phyloP scores from a whole-genome alignment of 2,888 invertebrate genomes.

The Holacanthella duospinosa region DNA sequence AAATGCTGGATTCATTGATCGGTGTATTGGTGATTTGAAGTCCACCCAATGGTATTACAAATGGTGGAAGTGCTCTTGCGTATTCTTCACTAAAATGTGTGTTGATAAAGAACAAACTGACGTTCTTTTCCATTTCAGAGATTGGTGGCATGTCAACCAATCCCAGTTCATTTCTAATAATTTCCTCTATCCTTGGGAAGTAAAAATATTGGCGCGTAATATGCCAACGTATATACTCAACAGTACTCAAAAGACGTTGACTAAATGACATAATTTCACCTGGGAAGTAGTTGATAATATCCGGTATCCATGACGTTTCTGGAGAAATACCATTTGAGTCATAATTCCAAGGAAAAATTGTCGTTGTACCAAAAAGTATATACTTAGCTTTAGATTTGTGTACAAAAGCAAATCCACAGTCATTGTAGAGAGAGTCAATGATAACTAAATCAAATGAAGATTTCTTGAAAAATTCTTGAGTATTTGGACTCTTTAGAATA shows the following conservation, averaged over 20 bases:
- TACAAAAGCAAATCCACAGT: conserved; percentile 30
- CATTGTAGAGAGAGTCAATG: conserved; percentile 26
- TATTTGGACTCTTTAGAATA: conserved; percentile 13
- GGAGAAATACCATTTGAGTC: conserved; percentile 18
- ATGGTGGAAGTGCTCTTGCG: too few relatives aligned
- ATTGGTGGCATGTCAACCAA: conserved; percentile 17
- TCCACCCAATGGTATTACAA: too few relatives aligned
- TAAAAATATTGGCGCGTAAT: conserved; percentile 7
- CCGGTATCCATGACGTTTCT: conserved; percentile 16
- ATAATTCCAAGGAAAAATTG: too few relatives aligned
- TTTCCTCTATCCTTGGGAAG: too few relatives aligned
- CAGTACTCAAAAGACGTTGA: conserved; percentile 11
- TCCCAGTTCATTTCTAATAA: conserved; percentile 13
- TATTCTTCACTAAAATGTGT: too few relatives aligned
- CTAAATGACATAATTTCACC: conserved; percentile 21
- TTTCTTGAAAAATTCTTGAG: conserved; percentile 20
- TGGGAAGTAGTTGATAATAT: conserved; percentile 15
- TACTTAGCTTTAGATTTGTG: conserved; percentile 17
- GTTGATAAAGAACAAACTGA: conserved; percentile 27
- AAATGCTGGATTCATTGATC: too few relatives aligned
- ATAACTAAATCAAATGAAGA: conserved; percentile 26
- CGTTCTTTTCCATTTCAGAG: conserved; percentile 19
- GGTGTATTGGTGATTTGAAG: too few relatives aligned
- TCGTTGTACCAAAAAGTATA: too few relatives aligned
- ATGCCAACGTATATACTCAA: conserved; percentile 12